Conservation (phyloP, 2,888 invertebrate genomes). For the Norana najaformis region DNA sequence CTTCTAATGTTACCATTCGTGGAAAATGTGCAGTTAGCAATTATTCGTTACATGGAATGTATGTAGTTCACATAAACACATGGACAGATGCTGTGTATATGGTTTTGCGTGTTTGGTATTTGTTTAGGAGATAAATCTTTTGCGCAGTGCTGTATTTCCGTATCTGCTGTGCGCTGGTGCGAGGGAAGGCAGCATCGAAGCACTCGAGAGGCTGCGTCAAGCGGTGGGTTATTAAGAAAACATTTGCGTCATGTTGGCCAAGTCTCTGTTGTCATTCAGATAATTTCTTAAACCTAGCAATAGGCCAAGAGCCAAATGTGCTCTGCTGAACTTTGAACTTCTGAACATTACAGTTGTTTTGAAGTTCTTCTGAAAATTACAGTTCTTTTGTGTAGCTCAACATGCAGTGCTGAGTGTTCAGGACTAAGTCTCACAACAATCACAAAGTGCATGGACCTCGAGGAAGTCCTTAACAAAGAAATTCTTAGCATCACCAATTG, state of each 20-base stretch:
- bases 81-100: neutral
- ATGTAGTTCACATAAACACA: neutral
- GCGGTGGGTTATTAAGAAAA: conserved; percentile 38
- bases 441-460: too few relatives aligned
- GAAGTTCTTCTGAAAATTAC: too few relatives aligned
- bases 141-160: conserved; percentile 70
- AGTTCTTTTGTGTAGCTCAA: too few relatives aligned
- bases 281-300: too few relatives aligned
- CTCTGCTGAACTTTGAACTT: too few relatives aligned
- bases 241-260: neutral
- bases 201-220: conserved; percentile 63
- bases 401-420: too few relatives aligned
- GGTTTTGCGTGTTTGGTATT: neutral
- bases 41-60: neutral
- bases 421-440: too few relatives aligned
- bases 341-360: too few relatives aligned
- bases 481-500: too few relatives aligned
- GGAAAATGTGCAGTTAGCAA: neutral
- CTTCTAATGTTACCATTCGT: too few relatives aligned
- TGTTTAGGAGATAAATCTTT: conserved; percentile 33
- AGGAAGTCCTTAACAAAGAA: too few relatives aligned
- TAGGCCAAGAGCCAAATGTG: too few relatives aligned
- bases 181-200: conserved; percentile 65
- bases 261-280: neutral
- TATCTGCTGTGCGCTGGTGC: conserved; percentile 74